These are phyloP conservation scores for Limnephilus rhombicus DNA, from an alignment of 2,888 invertebrate genomes.

Conservation along the genomic window DNA sequence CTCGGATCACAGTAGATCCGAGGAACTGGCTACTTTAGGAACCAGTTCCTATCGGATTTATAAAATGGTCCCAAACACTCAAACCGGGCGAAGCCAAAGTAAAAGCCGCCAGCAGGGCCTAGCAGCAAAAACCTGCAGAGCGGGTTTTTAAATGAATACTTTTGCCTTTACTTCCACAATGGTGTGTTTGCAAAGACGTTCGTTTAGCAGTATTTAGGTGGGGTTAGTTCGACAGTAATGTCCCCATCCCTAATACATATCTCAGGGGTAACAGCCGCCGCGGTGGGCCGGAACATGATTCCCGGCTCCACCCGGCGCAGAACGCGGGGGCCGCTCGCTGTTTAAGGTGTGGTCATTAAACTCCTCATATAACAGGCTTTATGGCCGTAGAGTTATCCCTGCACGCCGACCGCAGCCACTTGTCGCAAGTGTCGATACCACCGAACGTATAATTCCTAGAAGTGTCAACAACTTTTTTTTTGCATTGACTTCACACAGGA, in stretches of 20 bases:
- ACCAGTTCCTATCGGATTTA: too few relatives aligned
- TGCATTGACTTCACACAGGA: too few relatives aligned
- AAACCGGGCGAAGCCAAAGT: too few relatives aligned
- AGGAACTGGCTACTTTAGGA: too few relatives aligned
- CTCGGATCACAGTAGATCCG: too few relatives aligned
- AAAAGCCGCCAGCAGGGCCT: too few relatives aligned
- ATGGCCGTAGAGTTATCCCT: slow-evolving; percentile 56
- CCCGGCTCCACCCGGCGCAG: slow-evolving; percentile 4
- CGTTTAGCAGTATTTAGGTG: not conserved
- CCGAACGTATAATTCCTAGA: not conserved
- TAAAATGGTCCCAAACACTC: too few relatives aligned
- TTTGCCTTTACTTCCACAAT: not conserved
- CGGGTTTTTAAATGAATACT: not conserved
- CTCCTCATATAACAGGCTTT: slow-evolving; percentile 29
- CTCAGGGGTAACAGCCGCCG: not conserved
- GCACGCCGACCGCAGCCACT: slow-evolving; percentile 54
- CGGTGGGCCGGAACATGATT: slow-evolving; percentile 6
- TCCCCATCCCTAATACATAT: not conserved
- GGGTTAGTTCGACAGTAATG: not conserved
- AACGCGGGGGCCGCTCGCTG: slow-evolving; percentile 15
- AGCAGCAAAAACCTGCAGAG: too few relatives aligned
- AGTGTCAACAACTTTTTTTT: not conserved
- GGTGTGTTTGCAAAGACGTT: not conserved
- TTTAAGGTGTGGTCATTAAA: slow-evolving; percentile 39
- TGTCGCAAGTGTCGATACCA: slow-evolving; percentile 47